phyloP scores from a whole-genome alignment of 2,797 vertebrate genomes.

The Sylvilagus floridanus region DNA sequence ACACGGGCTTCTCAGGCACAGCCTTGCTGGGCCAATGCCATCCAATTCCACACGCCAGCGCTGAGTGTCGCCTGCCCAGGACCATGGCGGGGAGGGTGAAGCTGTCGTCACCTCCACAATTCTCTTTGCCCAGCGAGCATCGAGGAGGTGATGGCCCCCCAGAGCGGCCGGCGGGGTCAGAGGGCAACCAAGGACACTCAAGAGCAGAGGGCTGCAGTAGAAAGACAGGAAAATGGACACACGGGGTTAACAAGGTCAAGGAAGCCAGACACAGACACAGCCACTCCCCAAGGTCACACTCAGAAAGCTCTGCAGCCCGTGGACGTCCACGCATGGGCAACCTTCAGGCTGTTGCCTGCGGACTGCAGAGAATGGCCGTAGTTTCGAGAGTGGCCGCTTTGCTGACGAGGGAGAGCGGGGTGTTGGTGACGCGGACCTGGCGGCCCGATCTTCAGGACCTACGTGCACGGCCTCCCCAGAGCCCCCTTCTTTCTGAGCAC shows the following conservation, averaged over 20 bases:
- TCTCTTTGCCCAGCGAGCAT: not conserved
- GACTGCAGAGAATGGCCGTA: not conserved
- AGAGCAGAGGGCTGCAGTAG: not conserved
- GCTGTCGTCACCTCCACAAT: not conserved
- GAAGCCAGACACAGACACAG: not conserved
- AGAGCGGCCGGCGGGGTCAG: too few relatives aligned
- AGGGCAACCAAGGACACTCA: not conserved
- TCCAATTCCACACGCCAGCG: not conserved
- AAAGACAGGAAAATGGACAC: not conserved
- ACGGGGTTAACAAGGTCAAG: not conserved
- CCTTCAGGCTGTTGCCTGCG: not conserved
- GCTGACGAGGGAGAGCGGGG: not conserved
- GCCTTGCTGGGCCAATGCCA: not conserved
- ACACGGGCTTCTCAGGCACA: not conserved
- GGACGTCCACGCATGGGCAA: fast-evolving
- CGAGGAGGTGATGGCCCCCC: not conserved
- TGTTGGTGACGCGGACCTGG: too few relatives aligned
- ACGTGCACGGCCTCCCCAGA: not conserved
- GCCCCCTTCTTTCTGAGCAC: not conserved
- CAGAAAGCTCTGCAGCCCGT: not conserved
- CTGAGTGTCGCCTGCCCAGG: too few relatives aligned
- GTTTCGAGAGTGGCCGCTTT: not conserved
- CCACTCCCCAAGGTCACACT: not conserved
- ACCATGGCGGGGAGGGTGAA: not conserved
- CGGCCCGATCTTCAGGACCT: not conserved